Conservation (phyloP, 2,888 invertebrate species). For the Dasypogon diadema region DNA sequence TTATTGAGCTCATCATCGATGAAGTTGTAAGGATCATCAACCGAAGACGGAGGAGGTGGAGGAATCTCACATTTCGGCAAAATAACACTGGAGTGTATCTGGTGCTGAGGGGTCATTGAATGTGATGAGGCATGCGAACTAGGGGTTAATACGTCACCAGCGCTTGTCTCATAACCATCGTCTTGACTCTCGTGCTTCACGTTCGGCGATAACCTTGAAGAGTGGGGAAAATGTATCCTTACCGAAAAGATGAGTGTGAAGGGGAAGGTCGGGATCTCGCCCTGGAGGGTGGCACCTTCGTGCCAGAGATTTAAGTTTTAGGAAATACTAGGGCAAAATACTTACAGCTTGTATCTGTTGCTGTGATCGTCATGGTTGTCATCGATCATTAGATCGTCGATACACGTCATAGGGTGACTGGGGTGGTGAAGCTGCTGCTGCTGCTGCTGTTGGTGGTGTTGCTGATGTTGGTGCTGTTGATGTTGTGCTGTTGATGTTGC, state of each 20-base stretch:
- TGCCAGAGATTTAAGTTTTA: no score
- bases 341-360: conserved; percentile 65
- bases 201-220: conserved; percentile 63
- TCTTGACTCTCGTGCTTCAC: conserved; percentile 80
- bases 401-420: conserved; percentile 56
- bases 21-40: conserved; percentile 86
- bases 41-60: conserved; percentile 46
- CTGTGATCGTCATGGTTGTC: conserved; percentile 64
- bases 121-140: conserved; percentile 63
- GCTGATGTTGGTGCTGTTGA: conserved; percentile 63
- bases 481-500: conserved; percentile 62
- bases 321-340: conserved; percentile 56
- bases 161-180: conserved; percentile 92
- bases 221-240: no score
- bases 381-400: conserved; percentile 65
- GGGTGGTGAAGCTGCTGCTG: conserved; percentile 57
- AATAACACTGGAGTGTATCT: conserved; percentile 46
- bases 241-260: no score
- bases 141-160: conserved; percentile 70
- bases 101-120: conserved; percentile 55
- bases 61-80: conserved; percentile 52
- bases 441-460: conserved; percentile 60
- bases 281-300: no score
- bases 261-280: no score
- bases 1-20: conserved; percentile 78